These are phyloP conservation scores for Folsomia manolachei DNA, from an alignment of 2,888 invertebrate genomes.

Conservation along the genomic window DNA sequence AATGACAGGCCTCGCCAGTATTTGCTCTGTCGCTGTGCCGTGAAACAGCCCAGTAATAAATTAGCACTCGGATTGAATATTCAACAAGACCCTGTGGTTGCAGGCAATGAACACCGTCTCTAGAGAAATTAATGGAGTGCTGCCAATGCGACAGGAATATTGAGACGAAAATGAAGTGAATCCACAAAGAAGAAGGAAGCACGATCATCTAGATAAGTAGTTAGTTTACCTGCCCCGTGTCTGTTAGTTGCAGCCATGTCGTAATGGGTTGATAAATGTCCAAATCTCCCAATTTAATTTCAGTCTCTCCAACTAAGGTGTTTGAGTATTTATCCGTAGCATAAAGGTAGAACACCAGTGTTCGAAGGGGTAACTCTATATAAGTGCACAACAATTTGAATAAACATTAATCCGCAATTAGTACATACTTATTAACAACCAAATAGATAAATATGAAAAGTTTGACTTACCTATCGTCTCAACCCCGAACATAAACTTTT, in stretches of 20 bases:
- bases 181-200: too few relatives aligned
- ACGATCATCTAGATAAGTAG: too few relatives aligned
- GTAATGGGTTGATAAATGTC: conserved; percentile 63
- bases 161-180: not conserved
- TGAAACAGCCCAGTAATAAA: too few relatives aligned
- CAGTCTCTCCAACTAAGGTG: conserved; percentile 67
- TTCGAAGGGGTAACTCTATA: conserved; percentile 61
- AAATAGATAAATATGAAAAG: too few relatives aligned
- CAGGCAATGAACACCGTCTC: too few relatives aligned
- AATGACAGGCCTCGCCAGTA: too few relatives aligned
- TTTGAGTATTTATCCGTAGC: conserved; percentile 64
- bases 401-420: too few relatives aligned
- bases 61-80: not conserved
- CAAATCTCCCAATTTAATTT: conserved; percentile 65
- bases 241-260: conserved; percentile 73
- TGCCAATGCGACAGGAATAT: not conserved
- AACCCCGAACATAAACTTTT: conserved; percentile 68
- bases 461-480: too few relatives aligned
- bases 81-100: not conserved
- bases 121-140: conserved; percentile 7
- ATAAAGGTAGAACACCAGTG: conserved; percentile 68
- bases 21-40: too few relatives aligned
- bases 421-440: too few relatives aligned
- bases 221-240: conserved; percentile 64
- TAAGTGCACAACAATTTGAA: too few relatives aligned